Evolutionary conservation across 2,113 vertebrate genomes (phyloP).

Genomic region (Mesembrinibis cayennensis): DNA sequence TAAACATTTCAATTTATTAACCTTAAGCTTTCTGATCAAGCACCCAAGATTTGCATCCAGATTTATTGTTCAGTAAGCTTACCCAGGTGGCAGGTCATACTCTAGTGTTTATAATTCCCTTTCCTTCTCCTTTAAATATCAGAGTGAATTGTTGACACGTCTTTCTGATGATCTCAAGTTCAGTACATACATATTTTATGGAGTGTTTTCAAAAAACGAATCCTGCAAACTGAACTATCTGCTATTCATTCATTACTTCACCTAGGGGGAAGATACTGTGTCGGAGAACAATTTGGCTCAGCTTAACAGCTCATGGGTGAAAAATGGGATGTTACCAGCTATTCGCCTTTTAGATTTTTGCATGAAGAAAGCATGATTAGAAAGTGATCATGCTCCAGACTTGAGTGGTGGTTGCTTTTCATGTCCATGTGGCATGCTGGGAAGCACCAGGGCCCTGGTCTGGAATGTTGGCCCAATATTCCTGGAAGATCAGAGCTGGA

Average conservation of each 20-base stretch:
- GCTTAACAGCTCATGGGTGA: neutral
- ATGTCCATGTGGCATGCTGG: neutral
- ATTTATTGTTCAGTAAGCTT: neutral
- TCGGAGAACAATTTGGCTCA: neutral
- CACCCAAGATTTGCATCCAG: neutral
- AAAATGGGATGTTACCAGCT: neutral
- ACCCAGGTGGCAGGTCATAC: neutral
- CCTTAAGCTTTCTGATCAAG: neutral
- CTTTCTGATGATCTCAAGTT: neutral
- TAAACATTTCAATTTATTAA: neutral
- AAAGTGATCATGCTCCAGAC: neutral
- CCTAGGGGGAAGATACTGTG: neutral
- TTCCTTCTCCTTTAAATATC: neutral
- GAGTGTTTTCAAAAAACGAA: neutral
- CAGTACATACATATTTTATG: neutral
- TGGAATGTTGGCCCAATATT: conserved; percentile 49
- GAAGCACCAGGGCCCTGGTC: neutral
- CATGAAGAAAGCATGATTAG: neutral
- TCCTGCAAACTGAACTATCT: neutral
- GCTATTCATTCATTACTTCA: neutral
- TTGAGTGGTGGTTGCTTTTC: neutral
- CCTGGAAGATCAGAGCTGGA: conserved; percentile 44
- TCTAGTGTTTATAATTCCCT: neutral
- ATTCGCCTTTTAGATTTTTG: neutral
- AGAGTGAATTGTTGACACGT: neutral